Evolutionary conservation across 2,888 invertebrate species (phyloP).

Genomic region (Drosophila macrospina): DNA sequence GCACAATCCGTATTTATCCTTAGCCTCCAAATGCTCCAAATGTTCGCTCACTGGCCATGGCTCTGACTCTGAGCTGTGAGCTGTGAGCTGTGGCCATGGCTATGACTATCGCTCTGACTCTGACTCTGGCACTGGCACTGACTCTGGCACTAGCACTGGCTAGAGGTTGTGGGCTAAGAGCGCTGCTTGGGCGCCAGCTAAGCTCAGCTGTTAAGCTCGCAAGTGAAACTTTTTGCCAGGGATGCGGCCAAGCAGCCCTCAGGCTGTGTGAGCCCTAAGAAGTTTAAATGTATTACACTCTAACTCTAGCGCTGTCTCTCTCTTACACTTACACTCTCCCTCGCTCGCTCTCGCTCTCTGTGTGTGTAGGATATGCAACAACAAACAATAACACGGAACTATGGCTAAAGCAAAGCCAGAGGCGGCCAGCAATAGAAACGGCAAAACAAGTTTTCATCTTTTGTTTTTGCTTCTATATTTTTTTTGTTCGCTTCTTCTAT

Average conservation of each 20-base stretch:
- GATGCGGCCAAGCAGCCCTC: slow-evolving; percentile 41
- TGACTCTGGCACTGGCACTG: slow-evolving; percentile 1
- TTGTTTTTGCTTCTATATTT: slow-evolving; percentile 35
- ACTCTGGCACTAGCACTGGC: slow-evolving; percentile 9
- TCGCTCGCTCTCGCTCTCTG: slow-evolving; percentile 13
- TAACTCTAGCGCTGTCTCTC: neutral
- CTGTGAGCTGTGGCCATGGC: slow-evolving; percentile 3
- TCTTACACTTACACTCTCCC: neutral
- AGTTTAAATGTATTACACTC: slow-evolving; percentile 74
- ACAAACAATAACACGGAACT: slow-evolving; percentile 57
- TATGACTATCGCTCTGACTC: slow-evolving; percentile 13
- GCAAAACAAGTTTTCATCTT: slow-evolving; percentile 70
- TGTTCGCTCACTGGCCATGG: slow-evolving; percentile 46
- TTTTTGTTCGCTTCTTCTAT: no score
- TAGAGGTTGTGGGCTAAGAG: slow-evolving; percentile 43
- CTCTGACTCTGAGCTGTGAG: slow-evolving; percentile 2
- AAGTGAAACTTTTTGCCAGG: slow-evolving; percentile 52
- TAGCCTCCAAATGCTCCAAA: slow-evolving; percentile 45
- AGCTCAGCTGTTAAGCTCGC: slow-evolving; percentile 56
- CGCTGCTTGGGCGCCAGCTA: slow-evolving; percentile 8
- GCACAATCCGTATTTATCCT: slow-evolving; percentile 80
- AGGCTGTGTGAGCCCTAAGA: slow-evolving; percentile 56
- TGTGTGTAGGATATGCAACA: slow-evolving; percentile 65
- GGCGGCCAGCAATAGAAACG: slow-evolving; percentile 60
- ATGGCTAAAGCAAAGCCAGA: slow-evolving; percentile 59